phyloP scores from a whole-genome alignment of 2,888 invertebrate genomes.

The Drosophila basisetae region DNA sequence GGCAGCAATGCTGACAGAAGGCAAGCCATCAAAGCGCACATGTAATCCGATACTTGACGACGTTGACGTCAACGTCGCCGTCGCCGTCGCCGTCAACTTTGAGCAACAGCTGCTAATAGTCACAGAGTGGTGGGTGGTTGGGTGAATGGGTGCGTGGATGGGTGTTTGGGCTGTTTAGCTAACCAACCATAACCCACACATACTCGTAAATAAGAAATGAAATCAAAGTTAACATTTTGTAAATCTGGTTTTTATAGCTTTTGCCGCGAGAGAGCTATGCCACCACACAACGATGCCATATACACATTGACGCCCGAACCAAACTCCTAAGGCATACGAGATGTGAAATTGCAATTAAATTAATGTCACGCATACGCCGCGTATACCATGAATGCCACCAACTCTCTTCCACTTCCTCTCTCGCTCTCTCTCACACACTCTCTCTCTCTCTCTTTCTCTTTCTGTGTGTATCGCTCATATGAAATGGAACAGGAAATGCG shows the following conservation, averaged over 20 bases:
- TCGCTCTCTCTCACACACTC: neutral
- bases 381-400: conserved; percentile 49
- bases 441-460: neutral
- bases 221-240: conserved; percentile 81
- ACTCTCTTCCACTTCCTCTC: neutral
- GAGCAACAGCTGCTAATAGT: conserved; percentile 64
- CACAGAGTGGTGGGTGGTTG: conserved; percentile 27
- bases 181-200: conserved; percentile 53
- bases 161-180: conserved; percentile 21
- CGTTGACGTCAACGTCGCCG: neutral
- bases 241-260: conserved; percentile 81
- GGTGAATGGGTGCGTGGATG: neutral
- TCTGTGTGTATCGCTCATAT: conserved; percentile 9
- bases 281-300: conserved; percentile 1
- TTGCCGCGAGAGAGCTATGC: conserved; percentile 30
- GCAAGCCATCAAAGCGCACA: conserved; percentile 63
- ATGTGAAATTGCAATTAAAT: conserved; percentile 81
- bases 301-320: conserved; percentile 5
- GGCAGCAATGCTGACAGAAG: conserved; percentile 67
- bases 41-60: conserved; percentile 50
- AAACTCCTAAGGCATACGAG: conserved; percentile 35
- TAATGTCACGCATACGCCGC: conserved; percentile 80
- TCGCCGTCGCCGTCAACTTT: conserved; percentile 3
- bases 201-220: conserved; percentile 80
- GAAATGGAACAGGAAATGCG: conserved; percentile 60